Conservation (phyloP, 2,113 vertebrate genomes). For the Micronisus gabar region DNA sequence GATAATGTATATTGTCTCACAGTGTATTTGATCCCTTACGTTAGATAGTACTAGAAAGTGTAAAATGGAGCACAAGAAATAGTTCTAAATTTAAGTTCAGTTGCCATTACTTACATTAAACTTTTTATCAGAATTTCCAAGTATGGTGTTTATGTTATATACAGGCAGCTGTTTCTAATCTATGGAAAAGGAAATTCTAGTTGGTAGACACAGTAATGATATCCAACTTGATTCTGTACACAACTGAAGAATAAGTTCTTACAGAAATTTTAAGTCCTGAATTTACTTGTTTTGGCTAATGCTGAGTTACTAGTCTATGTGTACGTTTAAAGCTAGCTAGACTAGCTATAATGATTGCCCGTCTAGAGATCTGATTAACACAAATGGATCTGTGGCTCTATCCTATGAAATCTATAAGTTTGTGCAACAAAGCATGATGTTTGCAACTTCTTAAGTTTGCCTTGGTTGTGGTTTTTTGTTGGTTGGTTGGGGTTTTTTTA, state of each 20-base stretch:
- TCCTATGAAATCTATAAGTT: background rate
- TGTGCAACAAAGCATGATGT: background rate
- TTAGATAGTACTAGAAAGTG: background rate
- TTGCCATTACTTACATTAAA: background rate
- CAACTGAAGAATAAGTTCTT: background rate
- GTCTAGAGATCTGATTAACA: background rate
- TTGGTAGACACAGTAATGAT: background rate
- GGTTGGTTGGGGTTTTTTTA: background rate
- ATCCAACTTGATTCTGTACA: background rate
- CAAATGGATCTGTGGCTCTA: background rate
- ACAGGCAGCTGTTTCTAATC: background rate
- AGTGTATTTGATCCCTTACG: background rate
- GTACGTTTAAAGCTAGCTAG: background rate
- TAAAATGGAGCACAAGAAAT: background rate
- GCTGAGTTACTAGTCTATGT: fast-evolving
- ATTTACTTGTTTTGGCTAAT: background rate
- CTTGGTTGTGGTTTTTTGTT: background rate
- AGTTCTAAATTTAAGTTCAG: background rate
- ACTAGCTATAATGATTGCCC: background rate
- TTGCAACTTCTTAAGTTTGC: background rate
- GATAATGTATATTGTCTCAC: background rate
- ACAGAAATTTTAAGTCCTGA: background rate
- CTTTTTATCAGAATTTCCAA: background rate
- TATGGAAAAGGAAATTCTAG: background rate
- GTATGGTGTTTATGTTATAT: background rate